Evolutionary conservation across 2,113 vertebrate genomes (phyloP), one percentile per base, ranked within the genome.

Genomic region (Misgurnus mizolepis): DNA sequence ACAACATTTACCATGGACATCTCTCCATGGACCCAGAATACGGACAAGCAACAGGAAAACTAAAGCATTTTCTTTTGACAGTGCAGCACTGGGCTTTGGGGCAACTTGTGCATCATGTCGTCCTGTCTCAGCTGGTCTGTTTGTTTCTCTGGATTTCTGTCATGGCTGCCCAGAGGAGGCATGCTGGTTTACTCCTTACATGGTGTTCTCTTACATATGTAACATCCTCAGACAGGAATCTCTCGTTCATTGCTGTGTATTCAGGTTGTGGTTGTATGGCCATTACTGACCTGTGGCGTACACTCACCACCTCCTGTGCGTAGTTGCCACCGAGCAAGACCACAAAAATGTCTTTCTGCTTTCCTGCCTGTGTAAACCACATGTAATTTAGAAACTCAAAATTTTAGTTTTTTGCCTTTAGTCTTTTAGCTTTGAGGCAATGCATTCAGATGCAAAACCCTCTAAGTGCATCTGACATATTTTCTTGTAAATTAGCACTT

Each of bases 141-240:
- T 14, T 14, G 34, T 66, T 77, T 65, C 22, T 68, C 67, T 81
- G 64, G 66, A 67, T 41, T 55, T 43, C 73, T 65, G 67, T 4
- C 73, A 71, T 18, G 39, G 68, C 47, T 70, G 58, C 64, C 45
- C 55, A n/a, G 55, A n/a, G 15, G 55, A 56, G 15, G 17, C 55
- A 56, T 3, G 17, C 55, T 73, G 50, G 49, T 22, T 50, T 78
- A 62, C 50, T 45, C 62, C n/a, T n/a, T n/a, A n/a, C n/a, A n/a
- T n/a, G n/a, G n/a, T n/a, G n/a, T n/a, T 40, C 49, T 43, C 61
- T 62, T 80, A 69, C 74, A 68, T 47, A 22, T 76, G 49, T 77
- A 77, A 27, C 53, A 58, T 80, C 73, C 78, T 64, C 78, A 67
- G 60, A 50, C 72, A 27, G 56, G 43, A 65, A 53, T 64, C 41